Evolutionary conservation across 2,797 vertebrate species (phyloP).

Genomic region (Amphiprion clarkii): DNA sequence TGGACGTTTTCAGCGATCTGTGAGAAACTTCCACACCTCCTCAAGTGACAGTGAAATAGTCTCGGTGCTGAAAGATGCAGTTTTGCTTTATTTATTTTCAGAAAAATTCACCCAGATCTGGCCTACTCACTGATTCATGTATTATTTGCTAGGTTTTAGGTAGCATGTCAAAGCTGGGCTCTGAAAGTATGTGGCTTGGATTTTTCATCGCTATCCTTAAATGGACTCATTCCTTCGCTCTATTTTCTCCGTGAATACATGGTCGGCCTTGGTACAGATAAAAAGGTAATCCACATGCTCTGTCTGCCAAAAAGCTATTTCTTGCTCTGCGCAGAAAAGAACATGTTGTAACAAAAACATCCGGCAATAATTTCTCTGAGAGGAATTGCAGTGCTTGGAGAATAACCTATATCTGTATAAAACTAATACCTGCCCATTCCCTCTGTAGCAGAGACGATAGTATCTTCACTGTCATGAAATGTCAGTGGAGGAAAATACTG

Average conservation of each 20-base stretch:
- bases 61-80: background rate
- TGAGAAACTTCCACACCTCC: background rate
- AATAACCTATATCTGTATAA: slow-evolving; percentile 52
- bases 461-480: slow-evolving; percentile 26
- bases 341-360: slow-evolving; percentile 67
- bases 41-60: slow-evolving; percentile 3
- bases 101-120: background rate
- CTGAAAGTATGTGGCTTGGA: slow-evolving; percentile 44
- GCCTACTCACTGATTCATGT: slow-evolving; percentile 13
- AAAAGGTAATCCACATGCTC: slow-evolving; percentile 75
- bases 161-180: slow-evolving; percentile 35
- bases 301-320: slow-evolving; percentile 73
- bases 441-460: slow-evolving; percentile 14
- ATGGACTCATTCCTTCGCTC: slow-evolving; percentile 68
- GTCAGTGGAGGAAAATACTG: slow-evolving; percentile 17
- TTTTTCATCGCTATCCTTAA: slow-evolving; percentile 69
- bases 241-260: slow-evolving; percentile 68
- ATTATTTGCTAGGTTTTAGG: slow-evolving; percentile 30
- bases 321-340: slow-evolving; percentile 66
- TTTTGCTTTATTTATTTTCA: background rate
- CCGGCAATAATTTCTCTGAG: slow-evolving; percentile 54
- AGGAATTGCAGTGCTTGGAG: slow-evolving; percentile 34
- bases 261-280: slow-evolving; percentile 64
- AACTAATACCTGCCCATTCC: slow-evolving; percentile 18
- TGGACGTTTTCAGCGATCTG: slow-evolving; percentile 9